Evolutionary conservation across 2,888 invertebrate species (phyloP).

Genomic region (Tridacna crocea): DNA sequence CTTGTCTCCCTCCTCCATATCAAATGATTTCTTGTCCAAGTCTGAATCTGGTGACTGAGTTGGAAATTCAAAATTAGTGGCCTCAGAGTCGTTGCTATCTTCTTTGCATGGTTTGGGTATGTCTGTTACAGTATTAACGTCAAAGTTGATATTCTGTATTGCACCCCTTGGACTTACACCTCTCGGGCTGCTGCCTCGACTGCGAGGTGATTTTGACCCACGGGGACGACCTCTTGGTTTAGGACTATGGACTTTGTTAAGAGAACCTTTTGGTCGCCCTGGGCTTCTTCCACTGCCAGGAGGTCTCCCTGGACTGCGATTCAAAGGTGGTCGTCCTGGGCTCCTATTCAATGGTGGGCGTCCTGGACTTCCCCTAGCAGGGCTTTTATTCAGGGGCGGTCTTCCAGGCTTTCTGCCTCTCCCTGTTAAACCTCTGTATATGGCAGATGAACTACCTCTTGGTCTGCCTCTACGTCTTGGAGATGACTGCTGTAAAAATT

Average conservation of each 20-base stretch:
- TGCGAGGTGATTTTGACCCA: conserved; percentile 58
- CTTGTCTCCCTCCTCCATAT: background rate
- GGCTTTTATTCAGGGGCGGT: conserved; percentile 49
- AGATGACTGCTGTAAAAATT: conserved; percentile 15
- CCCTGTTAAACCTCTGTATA: conserved; percentile 31
- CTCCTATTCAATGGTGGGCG: conserved; percentile 49
- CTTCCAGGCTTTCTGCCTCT: conserved; percentile 46
- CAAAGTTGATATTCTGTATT: conserved; percentile 51
- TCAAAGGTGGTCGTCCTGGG: conserved; percentile 40
- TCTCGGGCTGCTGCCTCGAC: conserved; percentile 52
- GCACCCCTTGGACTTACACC: conserved; percentile 51
- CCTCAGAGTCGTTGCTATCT: conserved; percentile 47
- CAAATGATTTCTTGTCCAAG: conserved; percentile 4
- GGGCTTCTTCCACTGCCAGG: conserved; percentile 45
- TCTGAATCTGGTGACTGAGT: conserved; percentile 33
- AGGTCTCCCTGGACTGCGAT: conserved; percentile 46
- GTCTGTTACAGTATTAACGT: conserved; percentile 20
- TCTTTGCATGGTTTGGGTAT: background rate
- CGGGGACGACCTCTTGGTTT: conserved; percentile 57
- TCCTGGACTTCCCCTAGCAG: conserved; percentile 34
- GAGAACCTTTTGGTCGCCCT: conserved; percentile 49
- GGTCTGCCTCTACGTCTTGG: conserved; percentile 54
- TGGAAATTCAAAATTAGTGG: conserved; percentile 53
- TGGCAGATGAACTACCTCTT: conserved; percentile 46
- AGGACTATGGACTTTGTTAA: conserved; percentile 45